Conservation (phyloP, 2,888 invertebrate genomes). For the Teleogryllus oceanicus region DNA sequence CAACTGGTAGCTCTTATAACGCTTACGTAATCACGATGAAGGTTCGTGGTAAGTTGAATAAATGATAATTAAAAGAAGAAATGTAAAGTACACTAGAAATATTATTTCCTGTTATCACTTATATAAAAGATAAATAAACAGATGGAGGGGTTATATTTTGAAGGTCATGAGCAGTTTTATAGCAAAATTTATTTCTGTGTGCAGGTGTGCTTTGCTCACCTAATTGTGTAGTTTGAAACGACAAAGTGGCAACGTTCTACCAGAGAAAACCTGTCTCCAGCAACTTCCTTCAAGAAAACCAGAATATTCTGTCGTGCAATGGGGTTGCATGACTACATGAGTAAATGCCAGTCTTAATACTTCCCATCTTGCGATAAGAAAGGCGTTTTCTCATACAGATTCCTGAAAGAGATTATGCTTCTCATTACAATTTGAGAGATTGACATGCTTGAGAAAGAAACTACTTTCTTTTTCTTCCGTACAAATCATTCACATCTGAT, state of each 20-base stretch:
- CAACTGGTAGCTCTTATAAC: too few species aligned
- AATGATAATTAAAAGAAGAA: not conserved
- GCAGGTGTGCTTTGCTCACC: not conserved
- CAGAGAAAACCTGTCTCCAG: not conserved
- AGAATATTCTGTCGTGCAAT: not conserved
- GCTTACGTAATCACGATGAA: too few species aligned
- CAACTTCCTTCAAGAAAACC: not conserved
- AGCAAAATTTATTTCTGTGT: not conserved
- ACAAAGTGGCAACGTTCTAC: not conserved
- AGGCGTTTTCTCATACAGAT: not conserved
- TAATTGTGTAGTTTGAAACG: not conserved
- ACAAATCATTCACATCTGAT: too few species aligned
- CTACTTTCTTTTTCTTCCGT: too few species aligned
- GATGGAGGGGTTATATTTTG: too few species aligned
- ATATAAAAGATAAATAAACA: not conserved
- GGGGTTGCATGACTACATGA: not conserved
- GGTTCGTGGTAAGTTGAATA: not conserved
- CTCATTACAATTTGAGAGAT: not conserved
- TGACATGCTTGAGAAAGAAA: too few species aligned
- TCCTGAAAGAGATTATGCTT: not conserved
- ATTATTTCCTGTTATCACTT: not conserved
- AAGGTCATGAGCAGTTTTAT: too few species aligned
- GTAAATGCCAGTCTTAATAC: not conserved
- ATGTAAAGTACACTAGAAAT: not conserved
- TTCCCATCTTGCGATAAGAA: constrained; percentile 6